A percentile compares a stretch with the other conserved stretches of the same genome.
Evolutionary conservation across 2,113 vertebrate species (phyloP).

Genomic region (Antechinus stuartii): DNA sequence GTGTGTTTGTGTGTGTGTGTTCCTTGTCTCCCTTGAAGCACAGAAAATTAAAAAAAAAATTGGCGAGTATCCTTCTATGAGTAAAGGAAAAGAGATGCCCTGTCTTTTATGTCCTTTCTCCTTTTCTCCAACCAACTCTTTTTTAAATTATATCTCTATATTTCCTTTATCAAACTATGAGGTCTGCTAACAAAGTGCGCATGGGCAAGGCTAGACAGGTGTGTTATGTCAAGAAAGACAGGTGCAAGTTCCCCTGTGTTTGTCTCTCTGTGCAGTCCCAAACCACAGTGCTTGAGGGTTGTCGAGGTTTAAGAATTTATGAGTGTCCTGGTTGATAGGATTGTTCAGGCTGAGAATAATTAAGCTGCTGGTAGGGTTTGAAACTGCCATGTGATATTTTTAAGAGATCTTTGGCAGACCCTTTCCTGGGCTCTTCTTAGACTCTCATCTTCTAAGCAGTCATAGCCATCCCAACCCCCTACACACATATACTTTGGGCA

Average conservation of each 20-base stretch:
- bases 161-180: slow-evolving; percentile 71
- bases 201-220: slow-evolving; percentile 88
- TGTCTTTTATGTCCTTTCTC: not conserved
- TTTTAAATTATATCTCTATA: slow-evolving; percentile 25
- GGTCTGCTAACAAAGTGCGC: slow-evolving; percentile 69
- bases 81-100: slow-evolving; percentile 65
- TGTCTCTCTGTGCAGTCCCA: slow-evolving; percentile 80
- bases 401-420: slow-evolving; percentile 73
- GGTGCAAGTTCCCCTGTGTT: slow-evolving; percentile 85
- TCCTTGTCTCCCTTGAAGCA: slow-evolving; percentile 68
- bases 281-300: slow-evolving; percentile 81
- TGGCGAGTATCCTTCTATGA: slow-evolving; percentile 61
- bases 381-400: slow-evolving; percentile 70
- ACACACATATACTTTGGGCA: slow-evolving; percentile 53
- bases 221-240: slow-evolving; percentile 91
- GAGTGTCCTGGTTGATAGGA: slow-evolving; percentile 74
- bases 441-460: slow-evolving; percentile 59
- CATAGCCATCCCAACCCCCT: slow-evolving; percentile 31
- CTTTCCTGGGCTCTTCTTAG: slow-evolving; percentile 56
- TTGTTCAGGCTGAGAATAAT: slow-evolving; percentile 60
- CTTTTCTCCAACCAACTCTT: not conserved
- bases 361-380: slow-evolving; percentile 61
- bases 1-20: slow-evolving; percentile 30
- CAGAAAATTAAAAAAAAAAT: slow-evolving; percentile 60
- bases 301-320: slow-evolving; percentile 82